Evolutionary conservation across 64 coral and sea anemone genomes (phyloP).

Genomic region (Montipora foliosa): DNA sequence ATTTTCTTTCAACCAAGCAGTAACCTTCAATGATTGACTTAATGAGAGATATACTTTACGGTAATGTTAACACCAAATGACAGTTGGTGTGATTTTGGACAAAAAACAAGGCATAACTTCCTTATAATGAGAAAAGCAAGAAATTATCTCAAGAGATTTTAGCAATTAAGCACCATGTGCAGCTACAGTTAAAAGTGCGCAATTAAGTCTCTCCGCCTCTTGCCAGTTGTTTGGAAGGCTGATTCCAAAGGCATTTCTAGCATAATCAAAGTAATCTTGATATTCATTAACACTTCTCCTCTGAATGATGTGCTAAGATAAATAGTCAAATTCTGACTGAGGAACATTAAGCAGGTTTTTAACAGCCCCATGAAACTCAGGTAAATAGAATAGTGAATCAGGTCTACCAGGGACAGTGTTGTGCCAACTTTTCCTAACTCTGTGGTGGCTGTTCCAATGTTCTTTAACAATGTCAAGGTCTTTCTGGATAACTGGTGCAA

Average conservation of each 20-base stretch:
- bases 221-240: conserved; percentile 33
- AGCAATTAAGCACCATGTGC: conserved; percentile 35
- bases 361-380: conserved; percentile 73
- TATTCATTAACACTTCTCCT: conserved; percentile 53
- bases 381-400: conserved; percentile 69
- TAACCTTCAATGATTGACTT: background rate
- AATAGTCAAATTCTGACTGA: conserved; percentile 66
- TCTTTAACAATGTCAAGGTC: conserved; percentile 72
- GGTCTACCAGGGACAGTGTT: conserved; percentile 63
- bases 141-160: conserved; percentile 26
- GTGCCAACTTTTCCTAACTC: conserved; percentile 53
- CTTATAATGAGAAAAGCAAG: conserved; percentile 4
- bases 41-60: conserved; percentile 7
- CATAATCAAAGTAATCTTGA: conserved; percentile 78
- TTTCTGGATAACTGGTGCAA: conserved; percentile 49
- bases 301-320: conserved; percentile 43
- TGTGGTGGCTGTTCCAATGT: conserved; percentile 76
- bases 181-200: background rate
- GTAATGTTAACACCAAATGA: conserved; percentile 28
- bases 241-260: conserved; percentile 21
- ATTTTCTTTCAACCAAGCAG: conserved; percentile 3
- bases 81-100: conserved; percentile 29
- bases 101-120: conserved; percentile 15
- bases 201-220: conserved; percentile 30
- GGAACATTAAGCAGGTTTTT: conserved; percentile 56